These are phyloP conservation scores for Diorhabda carinulata DNA, from an alignment of 1,140 invertebrate genomes.

Conservation along the genomic window DNA sequence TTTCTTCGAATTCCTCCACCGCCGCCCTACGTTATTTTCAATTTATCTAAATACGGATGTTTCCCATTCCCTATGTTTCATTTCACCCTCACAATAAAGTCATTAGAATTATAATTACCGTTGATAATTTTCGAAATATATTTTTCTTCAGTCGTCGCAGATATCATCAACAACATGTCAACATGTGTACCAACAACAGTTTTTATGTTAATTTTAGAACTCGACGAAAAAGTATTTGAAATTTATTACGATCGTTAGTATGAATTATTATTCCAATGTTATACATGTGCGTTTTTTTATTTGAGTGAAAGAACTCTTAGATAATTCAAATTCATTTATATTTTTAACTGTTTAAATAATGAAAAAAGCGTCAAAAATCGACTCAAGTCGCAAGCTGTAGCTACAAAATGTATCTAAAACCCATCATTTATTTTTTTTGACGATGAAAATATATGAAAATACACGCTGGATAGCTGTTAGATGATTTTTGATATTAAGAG, in stretches of 20 bases:
- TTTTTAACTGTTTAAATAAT: too few species aligned
- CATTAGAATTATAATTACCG: slow-evolving; percentile 3
- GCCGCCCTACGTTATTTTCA: too few species aligned
- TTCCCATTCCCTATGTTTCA: not conserved
- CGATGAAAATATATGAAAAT: too few species aligned
- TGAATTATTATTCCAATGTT: not conserved
- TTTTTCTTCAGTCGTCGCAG: not conserved
- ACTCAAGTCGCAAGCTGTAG: too few species aligned
- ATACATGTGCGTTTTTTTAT: not conserved
- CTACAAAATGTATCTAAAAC: too few species aligned
- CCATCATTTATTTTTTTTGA: too few species aligned
- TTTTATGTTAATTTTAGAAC: slow-evolving; percentile 3
- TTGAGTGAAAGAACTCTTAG: not conserved
- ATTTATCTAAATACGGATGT: too few species aligned
- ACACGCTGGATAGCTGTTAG: too few species aligned
- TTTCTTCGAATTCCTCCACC: too few species aligned
- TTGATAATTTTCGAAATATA: not conserved
- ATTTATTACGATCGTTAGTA: slow-evolving; percentile 2
- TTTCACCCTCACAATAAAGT: not conserved
- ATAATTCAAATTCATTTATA: too few species aligned
- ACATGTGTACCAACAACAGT: slow-evolving; percentile 1
- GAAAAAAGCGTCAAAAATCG: too few species aligned
- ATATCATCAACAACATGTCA: slow-evolving; percentile 1
- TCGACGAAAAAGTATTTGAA: not conserved
- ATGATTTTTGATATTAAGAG: too few species aligned